Conservation (phyloP, 2,797 vertebrate species). For the Chloroceryle inda region DNA sequence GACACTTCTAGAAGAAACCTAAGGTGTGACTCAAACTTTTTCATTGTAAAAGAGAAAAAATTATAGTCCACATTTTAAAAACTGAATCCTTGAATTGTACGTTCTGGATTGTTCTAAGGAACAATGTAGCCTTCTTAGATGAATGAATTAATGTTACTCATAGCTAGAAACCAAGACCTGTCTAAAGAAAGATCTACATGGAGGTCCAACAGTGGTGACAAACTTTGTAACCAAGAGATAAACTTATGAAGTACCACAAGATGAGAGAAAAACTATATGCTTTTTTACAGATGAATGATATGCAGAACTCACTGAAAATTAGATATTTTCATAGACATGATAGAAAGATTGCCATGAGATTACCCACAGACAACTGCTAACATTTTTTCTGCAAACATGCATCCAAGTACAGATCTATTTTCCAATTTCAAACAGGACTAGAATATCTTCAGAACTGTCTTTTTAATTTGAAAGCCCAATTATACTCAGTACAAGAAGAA, state of each 20-base stretch:
- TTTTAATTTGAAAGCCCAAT: slow-evolving; percentile 5
- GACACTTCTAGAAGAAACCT: background rate
- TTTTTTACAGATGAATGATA: background rate
- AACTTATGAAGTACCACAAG: background rate
- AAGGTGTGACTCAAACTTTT: background rate
- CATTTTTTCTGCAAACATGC: background rate
- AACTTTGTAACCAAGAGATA: background rate
- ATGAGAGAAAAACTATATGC: background rate
- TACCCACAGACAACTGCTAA: background rate
- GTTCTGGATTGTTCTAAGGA: background rate
- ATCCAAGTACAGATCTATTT: background rate
- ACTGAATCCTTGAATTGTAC: background rate
- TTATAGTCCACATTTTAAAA: background rate
- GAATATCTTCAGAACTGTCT: background rate
- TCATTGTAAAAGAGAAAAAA: background rate
- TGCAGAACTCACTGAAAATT: background rate
- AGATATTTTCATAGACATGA: background rate
- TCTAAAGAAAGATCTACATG: background rate
- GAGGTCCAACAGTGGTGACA: background rate
- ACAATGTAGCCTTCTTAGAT: background rate
- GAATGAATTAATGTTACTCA: background rate
- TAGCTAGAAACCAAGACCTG: background rate
- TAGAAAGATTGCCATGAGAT: background rate
- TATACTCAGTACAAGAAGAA: background rate
- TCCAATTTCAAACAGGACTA: background rate